Evolutionary conservation across 2,888 invertebrate genomes (phyloP), one percentile per base, ranked within the genome.

Genomic region (Leucania comma): DNA sequence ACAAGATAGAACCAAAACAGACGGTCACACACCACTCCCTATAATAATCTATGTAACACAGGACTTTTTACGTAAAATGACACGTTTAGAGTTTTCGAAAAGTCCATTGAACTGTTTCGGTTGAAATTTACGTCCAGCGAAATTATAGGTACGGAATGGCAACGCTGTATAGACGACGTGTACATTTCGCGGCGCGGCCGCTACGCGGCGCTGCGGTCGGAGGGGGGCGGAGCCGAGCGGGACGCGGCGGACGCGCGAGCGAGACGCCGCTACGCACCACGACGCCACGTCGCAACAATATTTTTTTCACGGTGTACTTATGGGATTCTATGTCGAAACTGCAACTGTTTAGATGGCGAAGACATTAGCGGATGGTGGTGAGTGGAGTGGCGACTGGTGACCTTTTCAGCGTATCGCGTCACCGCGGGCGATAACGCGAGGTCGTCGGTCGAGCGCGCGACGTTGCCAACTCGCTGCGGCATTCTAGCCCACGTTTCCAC

Each of bases 91-190:
- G 92, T 95, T 94, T 94, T 93, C 88, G 90, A 92, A 94, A 96
- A 96, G 96, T 96, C 94, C 96, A 96, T 96, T 96, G 96, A 96
- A 96, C 96, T 94, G 95, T 94, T 95, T 95, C 93, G 93, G 90
- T 94, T 91, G 93, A 96, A 96, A 95, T 96, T 96, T 96, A 96
- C 95, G 95, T 95, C 93, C 93, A 95, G 96, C 95, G 95, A 96
- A 96, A 96, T 95, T 94, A 95, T 95, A 95, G 93, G 94, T 96
- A 95, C 95, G 95, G 94, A 95, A 94, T 96, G 96, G 96, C 95
- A 95, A 95, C 96, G 96, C 93, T 93, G 94, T 95, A 94, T 93
- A 94, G 91, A 80, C 92, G 92, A 91, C 91, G 92, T 91, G 85
- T 88, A 87, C 85, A 88, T 91, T 93, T 92, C 93, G 92, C 93